Conservation (phyloP, 2,888 invertebrate genomes). For the Pollenia amentaria region DNA sequence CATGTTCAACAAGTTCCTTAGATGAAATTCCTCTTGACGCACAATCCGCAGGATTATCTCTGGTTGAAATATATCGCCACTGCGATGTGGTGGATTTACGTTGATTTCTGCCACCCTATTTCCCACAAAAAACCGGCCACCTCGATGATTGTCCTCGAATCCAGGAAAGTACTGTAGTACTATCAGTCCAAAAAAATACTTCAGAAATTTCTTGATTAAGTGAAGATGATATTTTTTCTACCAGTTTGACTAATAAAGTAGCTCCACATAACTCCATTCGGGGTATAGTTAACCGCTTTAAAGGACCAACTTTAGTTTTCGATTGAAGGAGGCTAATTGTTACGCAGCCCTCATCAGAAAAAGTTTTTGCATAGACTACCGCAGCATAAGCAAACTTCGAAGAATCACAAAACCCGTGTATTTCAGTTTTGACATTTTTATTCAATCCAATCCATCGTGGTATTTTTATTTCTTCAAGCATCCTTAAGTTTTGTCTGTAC, state of each 20-base stretch:
- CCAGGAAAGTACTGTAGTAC: slow-evolving; percentile 59
- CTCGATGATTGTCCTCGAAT: slow-evolving; percentile 42
- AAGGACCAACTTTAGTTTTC: slow-evolving; percentile 50
- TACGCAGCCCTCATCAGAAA: slow-evolving; percentile 63
- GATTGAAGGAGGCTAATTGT: slow-evolving; percentile 39
- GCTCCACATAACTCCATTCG: slow-evolving; percentile 48
- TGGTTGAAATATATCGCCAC: background rate
- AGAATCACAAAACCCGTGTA: slow-evolving; percentile 53
- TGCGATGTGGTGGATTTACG: slow-evolving; percentile 13
- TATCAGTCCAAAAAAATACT: slow-evolving; percentile 61
- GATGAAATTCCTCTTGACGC: slow-evolving; percentile 45
- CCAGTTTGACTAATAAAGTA: slow-evolving; percentile 29
- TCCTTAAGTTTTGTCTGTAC: slow-evolving; percentile 42
- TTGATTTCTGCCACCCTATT: slow-evolving; percentile 45
- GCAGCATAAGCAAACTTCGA: slow-evolving; percentile 44
- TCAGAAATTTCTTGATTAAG: slow-evolving; percentile 16
- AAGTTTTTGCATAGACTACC: slow-evolving; percentile 38
- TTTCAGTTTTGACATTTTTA: slow-evolving; percentile 5
- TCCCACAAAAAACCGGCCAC: slow-evolving; percentile 46
- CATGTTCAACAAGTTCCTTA: slow-evolving; percentile 6
- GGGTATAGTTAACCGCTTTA: slow-evolving; percentile 36
- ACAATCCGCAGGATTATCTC: background rate
- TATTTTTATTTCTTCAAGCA: slow-evolving; percentile 43
- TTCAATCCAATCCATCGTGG: slow-evolving; percentile 51
- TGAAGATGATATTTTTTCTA: slow-evolving; percentile 15